A percentile compares a stretch with the other conserved stretches of the same genome.
Evolutionary conservation across 2,888 invertebrate species (phyloP).

Genomic region (Schizaphis graminum): DNA sequence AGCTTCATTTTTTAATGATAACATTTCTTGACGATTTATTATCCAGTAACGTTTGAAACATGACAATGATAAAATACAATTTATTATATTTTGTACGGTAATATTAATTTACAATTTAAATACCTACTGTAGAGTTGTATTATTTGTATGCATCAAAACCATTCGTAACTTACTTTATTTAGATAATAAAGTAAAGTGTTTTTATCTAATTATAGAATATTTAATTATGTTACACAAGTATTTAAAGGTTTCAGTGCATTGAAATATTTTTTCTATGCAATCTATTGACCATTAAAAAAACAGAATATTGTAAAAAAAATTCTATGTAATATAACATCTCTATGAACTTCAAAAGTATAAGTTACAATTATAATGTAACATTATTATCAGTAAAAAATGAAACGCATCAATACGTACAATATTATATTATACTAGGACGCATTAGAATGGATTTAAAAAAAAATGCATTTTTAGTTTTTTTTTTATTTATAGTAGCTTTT

Average conservation of each 20-base stretch:
- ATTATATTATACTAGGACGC: neutral
- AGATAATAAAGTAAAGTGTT: neutral
- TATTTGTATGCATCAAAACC: neutral
- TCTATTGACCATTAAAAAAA: neutral
- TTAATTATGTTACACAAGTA: neutral
- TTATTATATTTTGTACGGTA: neutral
- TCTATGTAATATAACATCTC: neutral
- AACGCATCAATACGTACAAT: neutral
- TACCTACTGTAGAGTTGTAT: neutral
- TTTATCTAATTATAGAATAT: neutral
- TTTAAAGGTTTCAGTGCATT: neutral
- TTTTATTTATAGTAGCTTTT: neutral
- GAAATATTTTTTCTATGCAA: neutral
- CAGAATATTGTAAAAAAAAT: neutral
- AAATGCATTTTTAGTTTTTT: neutral
- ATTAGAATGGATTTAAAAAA: neutral
- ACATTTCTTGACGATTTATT: neutral
- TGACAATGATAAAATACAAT: neutral
- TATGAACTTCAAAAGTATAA: neutral
- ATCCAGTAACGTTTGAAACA: neutral
- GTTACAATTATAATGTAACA: neutral
- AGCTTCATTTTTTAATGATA: too few relatives aligned
- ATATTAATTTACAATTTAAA: neutral
- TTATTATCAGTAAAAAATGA: neutral
- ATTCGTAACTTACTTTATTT: neutral